Conservation (phyloP, 2,888 invertebrate species). For the Eulithis prunata region DNA sequence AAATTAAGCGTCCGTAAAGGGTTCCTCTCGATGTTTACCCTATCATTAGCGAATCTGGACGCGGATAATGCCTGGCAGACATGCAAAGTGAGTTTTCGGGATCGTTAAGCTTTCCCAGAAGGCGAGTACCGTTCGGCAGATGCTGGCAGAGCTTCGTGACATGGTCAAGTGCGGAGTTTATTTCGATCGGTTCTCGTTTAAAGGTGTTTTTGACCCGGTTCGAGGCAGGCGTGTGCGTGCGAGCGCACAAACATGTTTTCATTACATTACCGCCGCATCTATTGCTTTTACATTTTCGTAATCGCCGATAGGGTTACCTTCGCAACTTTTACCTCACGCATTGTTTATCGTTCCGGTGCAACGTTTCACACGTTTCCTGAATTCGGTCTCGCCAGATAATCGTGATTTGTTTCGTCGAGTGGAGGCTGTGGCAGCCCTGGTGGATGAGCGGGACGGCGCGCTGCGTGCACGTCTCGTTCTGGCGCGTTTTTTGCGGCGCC, state of each 20-base stretch:
- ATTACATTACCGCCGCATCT: conserved; percentile 79
- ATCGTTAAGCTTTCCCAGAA: conserved; percentile 81
- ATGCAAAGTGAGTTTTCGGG: conserved; percentile 80
- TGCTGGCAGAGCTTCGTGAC: conserved; percentile 74
- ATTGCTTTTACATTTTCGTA: conserved; percentile 81
- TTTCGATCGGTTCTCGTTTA: conserved; percentile 79
- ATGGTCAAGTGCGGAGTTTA: conserved; percentile 79
- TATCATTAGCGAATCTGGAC: conserved; percentile 72
- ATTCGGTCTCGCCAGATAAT: conserved; percentile 67
- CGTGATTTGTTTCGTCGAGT: conserved; percentile 65
- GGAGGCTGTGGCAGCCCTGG: conserved; percentile 70
- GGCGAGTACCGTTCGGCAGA: conserved; percentile 81
- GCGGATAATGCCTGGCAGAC: conserved; percentile 76
- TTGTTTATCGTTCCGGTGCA: conserved; percentile 29
- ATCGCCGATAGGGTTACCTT: conserved; percentile 72
- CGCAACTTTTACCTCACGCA: conserved; percentile 49
- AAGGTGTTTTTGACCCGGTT: conserved; percentile 83
- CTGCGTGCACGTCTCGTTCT: conserved; percentile 69
- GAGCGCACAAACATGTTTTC: conserved; percentile 75
- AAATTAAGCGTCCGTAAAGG: conserved; percentile 76
- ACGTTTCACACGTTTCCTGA: conserved; percentile 46
- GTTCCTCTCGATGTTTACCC: conserved; percentile 74
- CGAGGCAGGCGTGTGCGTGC: conserved; percentile 63
- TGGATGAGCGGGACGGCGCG: conserved; percentile 66
- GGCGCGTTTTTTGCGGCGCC: conserved; percentile 82